Evolutionary conservation across 2,888 invertebrate genomes (phyloP).

Genomic region (Polylopha cassiicola): DNA sequence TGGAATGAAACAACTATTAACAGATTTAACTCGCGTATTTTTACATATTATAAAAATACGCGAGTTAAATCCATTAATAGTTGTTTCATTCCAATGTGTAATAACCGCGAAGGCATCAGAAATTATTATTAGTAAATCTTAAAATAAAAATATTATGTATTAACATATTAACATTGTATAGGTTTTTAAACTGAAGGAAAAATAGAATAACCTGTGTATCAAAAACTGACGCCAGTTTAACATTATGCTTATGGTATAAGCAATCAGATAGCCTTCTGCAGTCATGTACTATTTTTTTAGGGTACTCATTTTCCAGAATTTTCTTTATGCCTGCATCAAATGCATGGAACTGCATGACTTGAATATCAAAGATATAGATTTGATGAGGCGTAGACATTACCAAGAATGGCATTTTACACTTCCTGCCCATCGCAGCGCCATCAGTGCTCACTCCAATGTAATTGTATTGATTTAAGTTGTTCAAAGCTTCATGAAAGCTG

Average conservation of each 20-base stretch:
- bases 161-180: too few species aligned
- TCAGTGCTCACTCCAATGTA: conserved; percentile 63
- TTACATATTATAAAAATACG: conserved; percentile 1
- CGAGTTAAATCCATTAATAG: too few species aligned
- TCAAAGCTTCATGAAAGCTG: conserved; percentile 58
- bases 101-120: too few species aligned
- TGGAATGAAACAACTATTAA: conserved; percentile 4
- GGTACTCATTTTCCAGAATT: conserved; percentile 58
- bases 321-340: conserved; percentile 71
- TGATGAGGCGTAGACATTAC: conserved; percentile 62
- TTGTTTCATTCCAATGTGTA: too few species aligned
- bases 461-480: conserved; percentile 52
- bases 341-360: conserved; percentile 68
- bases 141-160: too few species aligned
- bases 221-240: conserved; percentile 76
- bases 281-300: conserved; percentile 78
- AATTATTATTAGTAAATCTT: too few species aligned
- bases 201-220: conserved; percentile 71
- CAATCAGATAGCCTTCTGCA: conserved; percentile 77
- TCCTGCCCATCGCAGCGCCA: conserved; percentile 69
- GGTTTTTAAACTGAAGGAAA: too few species aligned
- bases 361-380: conserved; percentile 70
- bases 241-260: conserved; percentile 75
- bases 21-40: too few species aligned
- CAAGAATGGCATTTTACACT: conserved; percentile 69